Evolutionary conservation across 2,888 invertebrate species (phyloP).

Genomic region (Hanleya hanleyi): DNA sequence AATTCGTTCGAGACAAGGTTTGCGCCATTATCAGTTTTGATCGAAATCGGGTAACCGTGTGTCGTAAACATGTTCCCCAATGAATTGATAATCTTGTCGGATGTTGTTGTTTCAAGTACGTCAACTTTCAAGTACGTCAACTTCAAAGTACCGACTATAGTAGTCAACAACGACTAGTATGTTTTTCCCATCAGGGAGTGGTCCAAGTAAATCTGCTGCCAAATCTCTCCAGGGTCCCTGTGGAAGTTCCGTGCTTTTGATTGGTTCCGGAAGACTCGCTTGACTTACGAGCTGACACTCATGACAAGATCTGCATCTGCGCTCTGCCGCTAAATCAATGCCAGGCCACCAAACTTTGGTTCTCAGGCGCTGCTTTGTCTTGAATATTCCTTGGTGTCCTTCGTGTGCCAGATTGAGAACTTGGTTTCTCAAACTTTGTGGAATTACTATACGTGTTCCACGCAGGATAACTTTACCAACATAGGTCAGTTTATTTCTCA

Average conservation of each 20-base stretch:
- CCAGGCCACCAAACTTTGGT: constrained; percentile 49
- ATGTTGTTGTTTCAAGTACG: neutral
- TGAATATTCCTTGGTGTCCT: constrained; percentile 27
- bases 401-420: constrained; percentile 38
- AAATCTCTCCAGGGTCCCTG: constrained; percentile 22
- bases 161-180: constrained; percentile 27
- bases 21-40: constrained; percentile 39
- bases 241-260: constrained; percentile 18
- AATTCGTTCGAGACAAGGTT: constrained; percentile 34
- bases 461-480: constrained; percentile 36
- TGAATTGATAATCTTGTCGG: neutral
- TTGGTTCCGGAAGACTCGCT: constrained; percentile 8
- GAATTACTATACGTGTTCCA: constrained; percentile 38
- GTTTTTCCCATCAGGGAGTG: constrained; percentile 23
- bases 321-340: constrained; percentile 33
- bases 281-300: constrained; percentile 28
- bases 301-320: constrained; percentile 17
- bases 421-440: constrained; percentile 22
- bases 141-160: constrained; percentile 19
- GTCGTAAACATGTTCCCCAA: constrained; percentile 7
- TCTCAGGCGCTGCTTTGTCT: constrained; percentile 30
- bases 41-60: constrained; percentile 32
- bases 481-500: constrained; percentile 30
- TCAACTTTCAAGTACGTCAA: no score
- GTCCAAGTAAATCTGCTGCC: constrained; percentile 28